Evolutionary conservation across 2,888 invertebrate genomes (phyloP).

Genomic region (Mantis religiosa): DNA sequence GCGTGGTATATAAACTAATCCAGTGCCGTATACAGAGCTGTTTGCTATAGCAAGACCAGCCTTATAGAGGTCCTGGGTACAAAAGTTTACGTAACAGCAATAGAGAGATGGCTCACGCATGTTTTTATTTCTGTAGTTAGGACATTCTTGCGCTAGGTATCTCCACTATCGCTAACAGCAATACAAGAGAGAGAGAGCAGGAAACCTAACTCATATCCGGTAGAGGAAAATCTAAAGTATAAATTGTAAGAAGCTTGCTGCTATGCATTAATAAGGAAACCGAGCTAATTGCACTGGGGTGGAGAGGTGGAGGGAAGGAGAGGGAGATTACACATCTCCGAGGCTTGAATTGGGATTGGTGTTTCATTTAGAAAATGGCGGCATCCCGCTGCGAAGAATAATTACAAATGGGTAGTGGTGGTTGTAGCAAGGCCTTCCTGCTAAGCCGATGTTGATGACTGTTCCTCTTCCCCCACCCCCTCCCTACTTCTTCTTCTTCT

Average conservation of each 20-base stretch:
- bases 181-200: conserved; percentile 3
- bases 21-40: too few species aligned
- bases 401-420: conserved; percentile 21
- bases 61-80: too few species aligned
- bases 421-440: not conserved
- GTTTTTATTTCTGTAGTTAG: not conserved
- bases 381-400: conserved; percentile 25
- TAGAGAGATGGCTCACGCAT: too few species aligned
- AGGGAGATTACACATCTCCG: conserved; percentile 16
- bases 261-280: conserved; percentile 45
- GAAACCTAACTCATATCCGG: conserved; percentile 26
- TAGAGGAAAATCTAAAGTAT: conserved; percentile 21
- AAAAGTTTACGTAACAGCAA: too few species aligned
- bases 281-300: conserved; percentile 44
- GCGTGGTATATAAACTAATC: too few species aligned
- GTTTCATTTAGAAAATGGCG: conserved; percentile 26
- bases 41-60: too few species aligned
- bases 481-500: too few species aligned
- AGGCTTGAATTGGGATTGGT: conserved; percentile 21
- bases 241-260: conserved; percentile 24
- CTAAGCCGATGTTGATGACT: not conserved
- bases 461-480: not conserved
- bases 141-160: not conserved
- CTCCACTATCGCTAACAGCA: conserved; percentile 11
- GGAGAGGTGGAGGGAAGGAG: not conserved